Evolutionary conservation across 2,113 vertebrate species (phyloP).

Genomic region (Pandion haliaetus): DNA sequence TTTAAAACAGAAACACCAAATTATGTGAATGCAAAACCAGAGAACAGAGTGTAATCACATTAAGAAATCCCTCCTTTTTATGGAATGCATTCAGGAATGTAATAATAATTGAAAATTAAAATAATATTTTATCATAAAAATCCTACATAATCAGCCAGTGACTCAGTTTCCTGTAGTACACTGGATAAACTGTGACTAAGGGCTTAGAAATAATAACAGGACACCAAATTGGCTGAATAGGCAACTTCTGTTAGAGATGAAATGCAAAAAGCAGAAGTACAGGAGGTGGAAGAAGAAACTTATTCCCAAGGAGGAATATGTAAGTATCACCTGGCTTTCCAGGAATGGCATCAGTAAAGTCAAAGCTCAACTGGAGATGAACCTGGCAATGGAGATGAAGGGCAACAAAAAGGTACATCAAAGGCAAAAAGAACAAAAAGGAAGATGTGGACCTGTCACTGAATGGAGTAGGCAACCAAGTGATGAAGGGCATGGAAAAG

Average conservation of each 20-base stretch:
- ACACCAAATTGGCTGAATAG: neutral
- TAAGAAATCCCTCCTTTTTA: neutral
- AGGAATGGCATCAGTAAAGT: neutral
- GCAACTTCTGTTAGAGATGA: neutral
- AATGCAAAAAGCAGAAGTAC: neutral
- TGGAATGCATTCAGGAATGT: neutral
- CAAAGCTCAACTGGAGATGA: neutral
- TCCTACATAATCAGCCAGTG: neutral
- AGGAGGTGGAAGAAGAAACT: neutral
- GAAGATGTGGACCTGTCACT: neutral
- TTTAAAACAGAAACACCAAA: neutral
- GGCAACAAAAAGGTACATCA: neutral
- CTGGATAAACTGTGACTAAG: neutral
- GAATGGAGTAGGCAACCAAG: neutral
- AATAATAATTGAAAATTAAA: neutral
- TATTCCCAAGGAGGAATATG: neutral
- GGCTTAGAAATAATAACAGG: neutral
- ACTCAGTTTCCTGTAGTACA: neutral
- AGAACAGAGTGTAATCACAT: neutral
- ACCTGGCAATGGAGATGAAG: neutral
- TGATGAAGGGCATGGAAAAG: neutral
- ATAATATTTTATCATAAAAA: neutral
- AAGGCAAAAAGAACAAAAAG: neutral
- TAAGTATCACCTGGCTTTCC: neutral
- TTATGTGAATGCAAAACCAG: neutral